phyloP scores from a whole-genome alignment of 2,797 vertebrate genomes.

The Eurystomus glaucurus region DNA sequence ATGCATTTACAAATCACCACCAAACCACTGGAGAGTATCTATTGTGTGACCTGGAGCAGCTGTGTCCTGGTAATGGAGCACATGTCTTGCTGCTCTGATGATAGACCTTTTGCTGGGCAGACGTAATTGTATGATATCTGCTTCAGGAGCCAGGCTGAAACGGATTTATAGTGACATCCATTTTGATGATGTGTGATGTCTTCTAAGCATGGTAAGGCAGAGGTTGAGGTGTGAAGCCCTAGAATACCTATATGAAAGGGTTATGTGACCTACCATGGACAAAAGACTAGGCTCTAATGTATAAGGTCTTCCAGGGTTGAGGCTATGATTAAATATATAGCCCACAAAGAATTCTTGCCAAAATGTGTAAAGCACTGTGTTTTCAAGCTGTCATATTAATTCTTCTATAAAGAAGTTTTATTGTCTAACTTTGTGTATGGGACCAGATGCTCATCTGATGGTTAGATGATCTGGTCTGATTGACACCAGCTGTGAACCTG shows the following conservation, averaged over 20 bases:
- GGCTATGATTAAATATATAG: neutral
- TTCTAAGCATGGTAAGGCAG: neutral
- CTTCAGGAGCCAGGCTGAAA: neutral
- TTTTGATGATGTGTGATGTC: neutral
- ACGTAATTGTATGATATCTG: neutral
- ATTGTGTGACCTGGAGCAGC: neutral
- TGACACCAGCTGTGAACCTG: slow-evolving; percentile 2
- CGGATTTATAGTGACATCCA: fast-evolving
- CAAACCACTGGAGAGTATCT: neutral
- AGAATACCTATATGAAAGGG: neutral
- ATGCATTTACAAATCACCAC: neutral
- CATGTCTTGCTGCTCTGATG: fast-evolving
- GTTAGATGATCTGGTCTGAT: neutral
- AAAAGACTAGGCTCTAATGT: neutral
- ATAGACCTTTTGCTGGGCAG: neutral
- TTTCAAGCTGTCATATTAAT: neutral
- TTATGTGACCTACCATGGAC: neutral
- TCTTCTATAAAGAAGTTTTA: neutral
- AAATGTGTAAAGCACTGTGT: neutral
- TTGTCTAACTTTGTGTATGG: neutral
- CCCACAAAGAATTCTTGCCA: neutral
- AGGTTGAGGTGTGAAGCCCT: neutral
- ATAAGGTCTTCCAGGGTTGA: neutral
- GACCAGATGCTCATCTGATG: neutral
- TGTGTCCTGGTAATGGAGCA: fast-evolving